Evolutionary conservation across 2,888 invertebrate genomes (phyloP).

Genomic region (Arenicola marina): DNA sequence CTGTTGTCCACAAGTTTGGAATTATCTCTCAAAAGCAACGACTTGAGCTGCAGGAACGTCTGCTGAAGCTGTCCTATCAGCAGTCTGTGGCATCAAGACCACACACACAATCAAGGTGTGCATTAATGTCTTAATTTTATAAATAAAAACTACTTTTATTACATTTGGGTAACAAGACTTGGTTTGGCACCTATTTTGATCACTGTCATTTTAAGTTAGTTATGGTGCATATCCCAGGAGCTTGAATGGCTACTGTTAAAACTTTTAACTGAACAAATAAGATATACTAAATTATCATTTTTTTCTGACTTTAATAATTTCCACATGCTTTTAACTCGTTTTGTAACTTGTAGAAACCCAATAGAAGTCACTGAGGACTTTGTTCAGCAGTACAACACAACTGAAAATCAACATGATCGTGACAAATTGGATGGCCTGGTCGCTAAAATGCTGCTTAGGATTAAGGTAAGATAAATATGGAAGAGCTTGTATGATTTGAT

Average conservation of each 20-base stretch:
- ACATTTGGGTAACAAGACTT: too few species aligned
- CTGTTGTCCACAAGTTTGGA: constrained; percentile 61
- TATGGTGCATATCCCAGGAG: too few species aligned
- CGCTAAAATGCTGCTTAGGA: constrained; percentile 54
- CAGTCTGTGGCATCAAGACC: constrained; percentile 29
- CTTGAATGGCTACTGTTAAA: too few species aligned
- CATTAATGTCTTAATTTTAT: too few species aligned
- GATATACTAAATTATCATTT: too few species aligned
- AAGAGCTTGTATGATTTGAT: too few species aligned
- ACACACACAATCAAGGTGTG: background rate
- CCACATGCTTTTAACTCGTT: too few species aligned
- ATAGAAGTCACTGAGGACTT: constrained; percentile 59
- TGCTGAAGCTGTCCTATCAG: constrained; percentile 53
- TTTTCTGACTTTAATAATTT: too few species aligned
- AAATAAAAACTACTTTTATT: too few species aligned
- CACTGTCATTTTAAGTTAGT: too few species aligned
- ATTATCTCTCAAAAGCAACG: constrained; percentile 60
- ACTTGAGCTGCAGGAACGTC: constrained; percentile 56
- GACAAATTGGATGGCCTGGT: constrained; percentile 51
- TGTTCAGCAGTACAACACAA: constrained; percentile 54
- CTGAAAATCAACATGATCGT: constrained; percentile 43
- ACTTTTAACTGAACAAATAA: too few species aligned
- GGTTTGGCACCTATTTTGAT: too few species aligned
- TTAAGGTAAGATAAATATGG: constrained; percentile 58
- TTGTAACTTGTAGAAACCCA: constrained; percentile 46